Evolutionary conservation across 2,797 vertebrate genomes (phyloP).

Genomic region (Otus scops): DNA sequence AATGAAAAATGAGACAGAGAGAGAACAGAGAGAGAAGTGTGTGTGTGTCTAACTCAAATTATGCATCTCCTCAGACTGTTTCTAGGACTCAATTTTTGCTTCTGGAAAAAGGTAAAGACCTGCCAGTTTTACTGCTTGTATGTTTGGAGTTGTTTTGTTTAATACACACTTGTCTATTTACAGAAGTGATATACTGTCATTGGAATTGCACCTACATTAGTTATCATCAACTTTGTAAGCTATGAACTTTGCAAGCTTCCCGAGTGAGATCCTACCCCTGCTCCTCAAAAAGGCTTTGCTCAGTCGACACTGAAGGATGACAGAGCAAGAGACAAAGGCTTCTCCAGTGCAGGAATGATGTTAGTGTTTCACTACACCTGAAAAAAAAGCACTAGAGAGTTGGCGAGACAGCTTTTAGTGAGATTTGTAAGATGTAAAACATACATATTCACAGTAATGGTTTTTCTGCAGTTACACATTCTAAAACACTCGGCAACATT

Average conservation of each 20-base stretch:
- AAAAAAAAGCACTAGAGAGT: background rate
- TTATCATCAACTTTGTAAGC: background rate
- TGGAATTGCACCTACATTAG: background rate
- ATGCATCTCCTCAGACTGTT: background rate
- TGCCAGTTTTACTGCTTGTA: background rate
- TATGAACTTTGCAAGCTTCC: background rate
- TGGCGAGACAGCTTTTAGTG: background rate
- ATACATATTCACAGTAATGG: background rate
- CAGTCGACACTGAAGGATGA: background rate
- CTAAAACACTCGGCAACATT: background rate
- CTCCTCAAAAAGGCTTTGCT: background rate
- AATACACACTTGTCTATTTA: background rate
- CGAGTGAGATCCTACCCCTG: background rate
- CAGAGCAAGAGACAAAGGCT: background rate
- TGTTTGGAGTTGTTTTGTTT: background rate
- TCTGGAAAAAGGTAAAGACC: background rate
- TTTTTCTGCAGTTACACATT: background rate
- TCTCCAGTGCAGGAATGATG: background rate
- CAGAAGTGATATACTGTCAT: background rate
- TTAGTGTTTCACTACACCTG: background rate
- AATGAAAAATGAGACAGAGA: background rate
- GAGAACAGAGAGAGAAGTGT: background rate
- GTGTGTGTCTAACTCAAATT: background rate
- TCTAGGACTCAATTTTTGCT: background rate
- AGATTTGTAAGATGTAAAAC: background rate